phyloP scores from a whole-genome alignment of 2,113 vertebrate species.

The Oplegnathus fasciatus region DNA sequence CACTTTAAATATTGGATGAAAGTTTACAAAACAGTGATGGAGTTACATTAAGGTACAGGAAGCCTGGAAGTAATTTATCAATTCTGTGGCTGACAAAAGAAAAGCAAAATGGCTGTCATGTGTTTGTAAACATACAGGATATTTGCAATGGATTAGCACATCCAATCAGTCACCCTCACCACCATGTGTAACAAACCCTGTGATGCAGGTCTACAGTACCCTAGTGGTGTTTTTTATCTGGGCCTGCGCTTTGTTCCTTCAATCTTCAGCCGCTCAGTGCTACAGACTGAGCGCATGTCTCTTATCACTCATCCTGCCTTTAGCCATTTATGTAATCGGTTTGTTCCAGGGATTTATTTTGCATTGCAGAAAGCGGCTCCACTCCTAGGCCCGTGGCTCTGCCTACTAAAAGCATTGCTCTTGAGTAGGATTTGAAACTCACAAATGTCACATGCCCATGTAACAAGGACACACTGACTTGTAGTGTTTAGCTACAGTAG shows the following conservation, averaged over 20 bases:
- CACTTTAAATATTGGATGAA: background rate
- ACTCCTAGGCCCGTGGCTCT: conserved; percentile 1
- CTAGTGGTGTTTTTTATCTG: background rate
- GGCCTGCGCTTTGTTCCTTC: background rate
- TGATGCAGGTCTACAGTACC: background rate
- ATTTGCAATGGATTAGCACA: background rate
- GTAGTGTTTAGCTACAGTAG: background rate
- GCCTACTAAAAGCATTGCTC: conserved; percentile 48
- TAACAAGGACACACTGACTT: background rate
- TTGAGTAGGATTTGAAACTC: conserved; percentile 39
- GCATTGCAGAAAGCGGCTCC: conserved; percentile 40
- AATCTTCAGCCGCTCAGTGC: conserved; percentile 4
- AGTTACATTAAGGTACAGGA: background rate
- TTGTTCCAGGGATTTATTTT: conserved; percentile 68
- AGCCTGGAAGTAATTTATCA: background rate
- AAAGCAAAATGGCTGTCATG: background rate
- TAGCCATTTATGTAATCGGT: conserved; percentile 71
- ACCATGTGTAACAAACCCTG: background rate
- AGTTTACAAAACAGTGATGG: background rate
- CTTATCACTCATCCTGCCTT: conserved; percentile 38
- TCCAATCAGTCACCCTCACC: background rate
- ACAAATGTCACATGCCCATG: conserved; percentile 19
- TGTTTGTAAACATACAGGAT: background rate
- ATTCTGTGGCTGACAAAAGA: background rate
- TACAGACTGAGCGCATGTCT: conserved; percentile 3